phyloP scores from a whole-genome alignment of 2,888 invertebrate genomes.

The Ferrisia virgata region DNA sequence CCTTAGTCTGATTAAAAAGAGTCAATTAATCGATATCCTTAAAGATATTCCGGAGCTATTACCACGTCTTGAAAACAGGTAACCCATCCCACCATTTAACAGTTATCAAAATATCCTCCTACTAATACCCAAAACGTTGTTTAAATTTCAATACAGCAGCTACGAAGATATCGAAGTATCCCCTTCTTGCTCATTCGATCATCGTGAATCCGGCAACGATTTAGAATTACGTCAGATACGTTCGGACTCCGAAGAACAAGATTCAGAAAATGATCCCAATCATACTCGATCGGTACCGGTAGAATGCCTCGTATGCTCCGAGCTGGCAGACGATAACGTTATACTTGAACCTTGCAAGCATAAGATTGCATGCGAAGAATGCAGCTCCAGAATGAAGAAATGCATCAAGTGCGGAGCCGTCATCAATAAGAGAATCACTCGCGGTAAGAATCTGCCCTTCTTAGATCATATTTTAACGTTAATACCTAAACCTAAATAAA shows the following conservation, averaged over 20 bases:
- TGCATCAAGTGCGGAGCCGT: conserved; percentile 65
- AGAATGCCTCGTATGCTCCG: conserved; percentile 71
- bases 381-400: conserved; percentile 73
- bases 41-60: conserved; percentile 34
- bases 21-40: conserved; percentile 31
- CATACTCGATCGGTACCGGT: conserved; percentile 53
- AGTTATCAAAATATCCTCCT: too few relatives aligned
- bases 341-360: conserved; percentile 72
- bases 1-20: conserved; percentile 9
- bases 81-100: too few relatives aligned
- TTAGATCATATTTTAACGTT: neutral
- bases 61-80: conserved; percentile 31
- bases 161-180: neutral
- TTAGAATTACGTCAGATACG: neutral
- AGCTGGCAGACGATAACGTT: conserved; percentile 62
- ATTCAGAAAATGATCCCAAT: neutral
- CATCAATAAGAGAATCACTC: conserved; percentile 60
- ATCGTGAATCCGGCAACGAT: neutral
- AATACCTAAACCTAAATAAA: too few relatives aligned
- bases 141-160: neutral
- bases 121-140: too few relatives aligned
- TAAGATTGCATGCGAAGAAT: conserved; percentile 70
- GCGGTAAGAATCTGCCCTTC: conserved; percentile 52
- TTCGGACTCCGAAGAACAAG: conserved; percentile 48
- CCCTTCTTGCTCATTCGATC: too few relatives aligned